Percentiles rank a stretch among this genome's conserved stretches.
Conservation (phyloP, 2,797 vertebrate genomes). For the Huso huso region DNA sequence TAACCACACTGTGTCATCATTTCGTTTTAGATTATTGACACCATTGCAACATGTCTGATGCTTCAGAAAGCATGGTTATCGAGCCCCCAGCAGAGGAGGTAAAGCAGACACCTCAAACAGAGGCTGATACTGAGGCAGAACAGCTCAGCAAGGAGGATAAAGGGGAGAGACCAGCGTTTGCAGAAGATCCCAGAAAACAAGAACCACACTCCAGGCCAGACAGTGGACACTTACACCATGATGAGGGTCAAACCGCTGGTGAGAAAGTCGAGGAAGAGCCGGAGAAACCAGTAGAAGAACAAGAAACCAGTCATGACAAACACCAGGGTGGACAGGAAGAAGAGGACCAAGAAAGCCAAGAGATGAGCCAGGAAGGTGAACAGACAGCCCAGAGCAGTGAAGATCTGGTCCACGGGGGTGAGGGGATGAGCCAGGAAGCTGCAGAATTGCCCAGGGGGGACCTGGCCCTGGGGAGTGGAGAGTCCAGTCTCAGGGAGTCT, state of each 20-base stretch:
- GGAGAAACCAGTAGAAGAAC: rapidly evolving
- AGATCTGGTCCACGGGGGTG: neutral
- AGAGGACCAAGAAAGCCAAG: neutral
- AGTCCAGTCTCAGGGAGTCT: neutral
- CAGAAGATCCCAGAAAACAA: neutral
- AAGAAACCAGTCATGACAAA: neutral
- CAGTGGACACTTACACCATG: neutral
- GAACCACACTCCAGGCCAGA: neutral
- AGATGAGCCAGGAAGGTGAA: neutral
- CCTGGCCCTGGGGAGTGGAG: neutral
- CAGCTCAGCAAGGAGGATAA: neutral
- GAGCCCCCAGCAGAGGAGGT: neutral
- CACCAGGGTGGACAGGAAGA: neutral
- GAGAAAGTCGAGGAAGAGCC: neutral
- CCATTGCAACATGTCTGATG: neutral
- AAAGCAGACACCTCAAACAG: neutral
- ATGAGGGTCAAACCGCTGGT: neutral
- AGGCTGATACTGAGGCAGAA: neutral
- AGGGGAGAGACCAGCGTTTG: neutral
- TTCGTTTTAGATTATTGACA: no score
- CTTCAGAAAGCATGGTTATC: neutral
- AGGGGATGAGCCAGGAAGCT: neutral
- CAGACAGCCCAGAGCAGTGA: neutral
- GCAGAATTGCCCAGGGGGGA: neutral
- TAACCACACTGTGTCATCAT: no score